These are phyloP conservation scores for Zele albiditarsus DNA, from an alignment of 2,888 invertebrate genomes.

Conservation along the genomic window DNA sequence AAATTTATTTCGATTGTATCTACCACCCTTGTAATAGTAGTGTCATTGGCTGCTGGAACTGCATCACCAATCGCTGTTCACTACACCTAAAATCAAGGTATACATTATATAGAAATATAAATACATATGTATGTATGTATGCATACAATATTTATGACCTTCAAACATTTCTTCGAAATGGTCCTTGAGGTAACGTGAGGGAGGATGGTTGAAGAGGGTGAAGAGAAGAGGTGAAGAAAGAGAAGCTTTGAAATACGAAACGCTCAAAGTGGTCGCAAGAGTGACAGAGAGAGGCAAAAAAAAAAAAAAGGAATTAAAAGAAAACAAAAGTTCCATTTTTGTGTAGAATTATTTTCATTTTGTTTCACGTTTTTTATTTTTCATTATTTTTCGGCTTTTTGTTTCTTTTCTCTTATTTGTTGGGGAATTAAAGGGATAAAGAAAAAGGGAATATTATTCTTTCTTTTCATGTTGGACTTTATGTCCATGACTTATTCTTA, in stretches of 20 bases:
- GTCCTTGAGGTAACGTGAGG: neutral
- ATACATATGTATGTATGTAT: neutral
- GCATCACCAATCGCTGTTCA: neutral
- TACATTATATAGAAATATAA: neutral
- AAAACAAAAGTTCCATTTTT: too few species aligned
- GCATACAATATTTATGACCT: neutral
- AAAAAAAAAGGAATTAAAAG: constrained; percentile 18
- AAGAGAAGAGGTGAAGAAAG: constrained; percentile 22
- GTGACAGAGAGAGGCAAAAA: constrained; percentile 39
- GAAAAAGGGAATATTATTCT: too few species aligned
- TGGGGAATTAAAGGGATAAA: too few species aligned
- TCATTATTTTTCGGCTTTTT: too few species aligned
- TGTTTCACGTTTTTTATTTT: too few species aligned
- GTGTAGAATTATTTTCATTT: too few species aligned
- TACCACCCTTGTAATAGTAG: neutral
- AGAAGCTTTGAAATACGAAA: constrained; percentile 40
- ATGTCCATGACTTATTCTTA: too few species aligned
- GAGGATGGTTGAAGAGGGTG: neutral
- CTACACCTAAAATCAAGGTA: neutral
- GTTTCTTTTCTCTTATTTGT: too few species aligned
- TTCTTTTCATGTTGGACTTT: too few species aligned
- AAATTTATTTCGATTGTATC: too few species aligned
- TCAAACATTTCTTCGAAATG: constrained; percentile 11
- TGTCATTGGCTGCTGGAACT: neutral
- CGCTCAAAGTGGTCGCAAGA: constrained; percentile 35